Percentiles rank a stretch among this genome's conserved stretches.
These are phyloP conservation scores for Apostichopus parvimensis DNA, from an alignment of 35 echinoderm and acorn worm species.

Conservation along the genomic window DNA sequence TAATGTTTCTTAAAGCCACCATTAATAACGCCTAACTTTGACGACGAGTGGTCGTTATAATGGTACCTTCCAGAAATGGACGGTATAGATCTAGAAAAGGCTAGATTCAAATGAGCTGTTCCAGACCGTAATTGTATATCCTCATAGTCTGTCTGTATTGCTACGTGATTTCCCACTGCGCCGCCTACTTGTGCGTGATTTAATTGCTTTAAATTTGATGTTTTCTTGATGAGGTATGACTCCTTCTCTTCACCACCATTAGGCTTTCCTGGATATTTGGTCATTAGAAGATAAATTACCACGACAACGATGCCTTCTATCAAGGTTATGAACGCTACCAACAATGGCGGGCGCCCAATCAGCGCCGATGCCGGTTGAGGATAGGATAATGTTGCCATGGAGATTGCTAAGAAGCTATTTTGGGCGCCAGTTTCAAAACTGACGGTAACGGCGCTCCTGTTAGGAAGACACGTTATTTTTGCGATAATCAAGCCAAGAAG, in stretches of 20 bases:
- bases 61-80: not conserved
- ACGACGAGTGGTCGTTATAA: not conserved
- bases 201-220: not conserved
- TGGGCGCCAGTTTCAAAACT: constrained; percentile 83
- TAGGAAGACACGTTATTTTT: constrained; percentile 61
- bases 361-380: constrained; percentile 69
- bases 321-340: constrained; percentile 63
- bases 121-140: not conserved
- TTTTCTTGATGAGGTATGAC: not conserved
- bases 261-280: constrained; percentile 24
- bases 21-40: not conserved
- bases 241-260: constrained; percentile 1
- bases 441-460: constrained; percentile 66
- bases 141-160: not conserved
- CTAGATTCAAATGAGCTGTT: not conserved
- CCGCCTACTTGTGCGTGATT: not conserved
- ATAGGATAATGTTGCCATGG: constrained; percentile 76
- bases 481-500: constrained; percentile 65
- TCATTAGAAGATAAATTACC: constrained; percentile 54
- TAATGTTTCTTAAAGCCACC: not conserved
- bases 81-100: not conserved
- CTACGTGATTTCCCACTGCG: not conserved
- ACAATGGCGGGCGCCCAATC: constrained; percentile 52
- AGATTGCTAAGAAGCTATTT: constrained; percentile 71
- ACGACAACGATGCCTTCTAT: constrained; percentile 56